phyloP scores from a whole-genome alignment of 2,888 invertebrate genomes.

The Syrphus vitripennis region DNA sequence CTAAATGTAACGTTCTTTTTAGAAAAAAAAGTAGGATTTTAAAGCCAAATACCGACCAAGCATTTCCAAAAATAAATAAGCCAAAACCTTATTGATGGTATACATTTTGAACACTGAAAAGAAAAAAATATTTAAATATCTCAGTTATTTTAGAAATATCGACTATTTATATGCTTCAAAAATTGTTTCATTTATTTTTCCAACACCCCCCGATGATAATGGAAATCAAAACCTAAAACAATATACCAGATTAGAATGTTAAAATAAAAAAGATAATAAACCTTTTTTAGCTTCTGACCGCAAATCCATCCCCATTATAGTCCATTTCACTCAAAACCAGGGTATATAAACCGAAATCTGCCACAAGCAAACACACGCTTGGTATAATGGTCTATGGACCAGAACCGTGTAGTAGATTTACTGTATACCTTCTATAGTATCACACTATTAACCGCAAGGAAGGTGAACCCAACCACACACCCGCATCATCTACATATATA shows the following conservation, averaged over 20 bases:
- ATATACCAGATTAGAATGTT: slow-evolving; percentile 15
- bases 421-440: slow-evolving; percentile 35
- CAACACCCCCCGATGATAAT: slow-evolving; percentile 13
- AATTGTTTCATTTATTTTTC: neutral
- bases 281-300: slow-evolving; percentile 36
- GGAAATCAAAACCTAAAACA: slow-evolving; percentile 28
- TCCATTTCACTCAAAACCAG: slow-evolving; percentile 60
- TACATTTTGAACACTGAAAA: no score
- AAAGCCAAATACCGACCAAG: no score
- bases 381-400: no score
- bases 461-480: slow-evolving; percentile 43
- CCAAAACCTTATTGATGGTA: no score
- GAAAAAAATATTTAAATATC: no score
- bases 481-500: neutral
- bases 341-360: slow-evolving; percentile 55
- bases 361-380: slow-evolving; percentile 50
- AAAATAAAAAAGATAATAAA: slow-evolving; percentile 4
- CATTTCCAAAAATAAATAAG: no score
- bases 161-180: neutral
- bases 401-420: slow-evolving; percentile 45
- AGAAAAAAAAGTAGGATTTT: no score
- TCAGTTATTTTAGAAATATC: neutral
- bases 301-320: slow-evolving; percentile 57
- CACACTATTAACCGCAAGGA: slow-evolving; percentile 63
- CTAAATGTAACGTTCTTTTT: no score